Percentiles rank a stretch among this genome's conserved stretches.
These are phyloP conservation scores for Neocrepidodera transversa DNA, from an alignment of 2,888 invertebrate genomes.

Conservation along the genomic window DNA sequence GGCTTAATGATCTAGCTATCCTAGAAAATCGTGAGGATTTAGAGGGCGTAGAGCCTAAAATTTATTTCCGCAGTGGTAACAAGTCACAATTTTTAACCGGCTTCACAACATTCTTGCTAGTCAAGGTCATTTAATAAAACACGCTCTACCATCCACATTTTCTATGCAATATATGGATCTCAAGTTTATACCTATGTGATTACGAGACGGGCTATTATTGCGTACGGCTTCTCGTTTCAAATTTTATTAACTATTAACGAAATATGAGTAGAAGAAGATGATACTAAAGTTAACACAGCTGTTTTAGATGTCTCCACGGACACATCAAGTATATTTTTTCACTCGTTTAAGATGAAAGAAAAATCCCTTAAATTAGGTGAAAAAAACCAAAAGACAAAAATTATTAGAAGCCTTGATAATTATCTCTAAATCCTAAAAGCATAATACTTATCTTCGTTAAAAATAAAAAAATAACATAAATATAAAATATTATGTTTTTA, in stretches of 20 bases:
- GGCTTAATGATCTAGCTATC: constrained; percentile 26
- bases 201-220: neutral
- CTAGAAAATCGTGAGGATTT: constrained; percentile 18
- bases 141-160: constrained; percentile 22
- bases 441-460: no score
- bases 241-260: constrained; percentile 19
- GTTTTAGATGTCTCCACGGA: neutral
- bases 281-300: constrained; percentile 19
- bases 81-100: constrained; percentile 40
- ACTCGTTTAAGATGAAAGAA: no score
- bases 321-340: neutral
- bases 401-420: no score
- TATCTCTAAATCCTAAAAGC: no score
- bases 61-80: constrained; percentile 33
- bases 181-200: neutral
- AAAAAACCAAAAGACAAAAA: no score
- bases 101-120: constrained; percentile 39
- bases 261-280: constrained; percentile 21
- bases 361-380: no score
- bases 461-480: no score
- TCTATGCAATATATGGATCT: constrained; percentile 26
- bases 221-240: constrained; percentile 8
- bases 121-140: constrained; percentile 34
- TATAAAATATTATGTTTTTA: no score
- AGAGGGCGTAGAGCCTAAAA: constrained; percentile 18